Conservation (phyloP, 2,888 invertebrate species). For the Lithophane leautieri region DNA sequence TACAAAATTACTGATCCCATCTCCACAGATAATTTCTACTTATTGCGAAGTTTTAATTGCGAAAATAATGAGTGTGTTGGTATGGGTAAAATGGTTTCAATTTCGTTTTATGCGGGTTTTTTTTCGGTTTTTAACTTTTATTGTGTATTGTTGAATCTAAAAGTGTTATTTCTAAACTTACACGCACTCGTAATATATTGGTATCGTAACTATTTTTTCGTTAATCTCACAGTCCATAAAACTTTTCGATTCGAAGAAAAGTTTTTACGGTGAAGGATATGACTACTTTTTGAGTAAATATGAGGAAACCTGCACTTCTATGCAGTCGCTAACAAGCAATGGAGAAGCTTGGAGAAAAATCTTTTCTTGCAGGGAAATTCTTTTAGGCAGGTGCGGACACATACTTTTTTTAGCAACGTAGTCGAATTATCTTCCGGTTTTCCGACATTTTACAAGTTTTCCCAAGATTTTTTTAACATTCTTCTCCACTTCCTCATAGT, state of each 20-base stretch:
- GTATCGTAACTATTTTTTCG: not conserved
- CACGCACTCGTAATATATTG: not conserved
- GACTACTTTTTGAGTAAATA: not conserved
- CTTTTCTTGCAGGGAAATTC: not conserved
- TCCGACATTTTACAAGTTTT: not conserved
- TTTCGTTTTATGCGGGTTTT: conserved; percentile 28
- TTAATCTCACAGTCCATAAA: not conserved
- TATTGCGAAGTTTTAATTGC: conserved; percentile 56
- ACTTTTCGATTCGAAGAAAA: not conserved
- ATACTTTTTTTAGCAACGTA: not conserved
- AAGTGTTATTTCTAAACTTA: conserved; percentile 11
- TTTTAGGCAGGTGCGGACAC: not conserved
- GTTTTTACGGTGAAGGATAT: not conserved
- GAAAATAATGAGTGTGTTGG: conserved; percentile 48
- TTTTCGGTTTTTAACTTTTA: conserved; percentile 40
- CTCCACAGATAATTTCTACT: conserved; percentile 49
- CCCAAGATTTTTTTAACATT: not conserved
- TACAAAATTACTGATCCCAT: conserved; percentile 53
- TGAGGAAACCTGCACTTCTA: too few relatives aligned
- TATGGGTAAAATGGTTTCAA: conserved; percentile 44
- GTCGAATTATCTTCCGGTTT: not conserved
- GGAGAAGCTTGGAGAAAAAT: not conserved
- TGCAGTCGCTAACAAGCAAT: not conserved
- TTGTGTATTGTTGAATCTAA: not conserved
- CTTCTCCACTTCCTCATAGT: not conserved